phyloP scores from a whole-genome alignment of 2,888 invertebrate genomes.

The Sclerodermus sp. region DNA sequence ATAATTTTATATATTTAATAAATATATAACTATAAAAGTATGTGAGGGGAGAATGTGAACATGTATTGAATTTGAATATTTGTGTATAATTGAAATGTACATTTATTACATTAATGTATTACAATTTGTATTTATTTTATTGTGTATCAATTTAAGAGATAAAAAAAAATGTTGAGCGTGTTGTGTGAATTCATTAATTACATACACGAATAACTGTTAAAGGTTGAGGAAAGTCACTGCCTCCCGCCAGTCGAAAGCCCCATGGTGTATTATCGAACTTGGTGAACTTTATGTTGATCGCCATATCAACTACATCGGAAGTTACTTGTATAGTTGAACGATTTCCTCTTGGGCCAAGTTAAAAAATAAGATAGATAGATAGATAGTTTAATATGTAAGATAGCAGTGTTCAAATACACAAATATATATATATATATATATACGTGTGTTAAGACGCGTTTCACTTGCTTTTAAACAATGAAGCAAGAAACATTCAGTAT shows the following conservation, averaged over 20 bases:
- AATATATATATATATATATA: no score
- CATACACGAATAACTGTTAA: constrained; percentile 75
- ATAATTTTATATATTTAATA: no score
- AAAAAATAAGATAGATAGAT: not conserved
- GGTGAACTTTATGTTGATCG: constrained; percentile 65
- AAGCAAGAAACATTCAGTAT: no score
- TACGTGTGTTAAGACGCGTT: no score
- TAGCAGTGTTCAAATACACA: not conserved
- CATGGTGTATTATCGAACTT: constrained; percentile 69
- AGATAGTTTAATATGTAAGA: not conserved
- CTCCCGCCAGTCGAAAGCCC: constrained; percentile 79
- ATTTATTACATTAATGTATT: not conserved
- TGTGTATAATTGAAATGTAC: no score
- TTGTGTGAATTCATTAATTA: constrained; percentile 18
- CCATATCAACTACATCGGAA: constrained; percentile 63
- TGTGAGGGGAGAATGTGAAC: no score
- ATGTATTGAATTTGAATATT: no score
- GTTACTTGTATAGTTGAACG: constrained; percentile 6
- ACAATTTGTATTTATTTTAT: not conserved
- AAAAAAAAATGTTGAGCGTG: no score
- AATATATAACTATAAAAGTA: no score
- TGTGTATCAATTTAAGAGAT: no score
- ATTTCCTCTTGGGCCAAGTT: not conserved
- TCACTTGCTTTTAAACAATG: no score
- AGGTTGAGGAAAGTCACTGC: constrained; percentile 73